Evolutionary conservation across 2,113 vertebrate species (phyloP).

Genomic region (Paramisgurnus dabryanus): DNA sequence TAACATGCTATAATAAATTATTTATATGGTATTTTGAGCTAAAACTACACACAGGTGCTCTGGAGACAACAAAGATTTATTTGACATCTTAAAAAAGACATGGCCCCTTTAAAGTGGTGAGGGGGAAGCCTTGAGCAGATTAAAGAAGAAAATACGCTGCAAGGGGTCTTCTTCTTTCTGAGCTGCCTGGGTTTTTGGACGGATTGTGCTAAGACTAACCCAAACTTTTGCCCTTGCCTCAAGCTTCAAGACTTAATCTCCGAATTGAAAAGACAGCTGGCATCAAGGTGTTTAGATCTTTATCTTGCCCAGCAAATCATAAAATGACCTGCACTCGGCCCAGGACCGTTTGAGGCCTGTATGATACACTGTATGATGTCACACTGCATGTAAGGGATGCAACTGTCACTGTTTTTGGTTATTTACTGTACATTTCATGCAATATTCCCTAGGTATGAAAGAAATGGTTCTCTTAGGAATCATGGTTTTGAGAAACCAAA

Average conservation of each 20-base stretch:
- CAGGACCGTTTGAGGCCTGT: background rate
- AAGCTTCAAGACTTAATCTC: conserved; percentile 15
- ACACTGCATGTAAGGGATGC: background rate
- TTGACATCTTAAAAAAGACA: too few relatives aligned
- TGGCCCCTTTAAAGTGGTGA: background rate
- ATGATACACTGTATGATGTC: background rate
- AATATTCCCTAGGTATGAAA: too few relatives aligned
- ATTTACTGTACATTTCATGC: too few relatives aligned
- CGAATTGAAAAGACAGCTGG: conserved; percentile 7
- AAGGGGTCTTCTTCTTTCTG: background rate
- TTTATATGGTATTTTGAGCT: too few relatives aligned
- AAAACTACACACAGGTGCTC: too few relatives aligned
- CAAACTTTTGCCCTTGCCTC: conserved; percentile 12
- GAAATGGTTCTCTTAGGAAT: too few relatives aligned
- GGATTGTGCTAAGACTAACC: conserved; percentile 1
- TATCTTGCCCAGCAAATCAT: background rate
- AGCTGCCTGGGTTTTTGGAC: conserved; percentile 16
- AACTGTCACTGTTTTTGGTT: too few relatives aligned
- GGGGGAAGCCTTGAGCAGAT: conserved; percentile 28
- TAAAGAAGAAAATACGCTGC: background rate
- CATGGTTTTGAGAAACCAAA: too few relatives aligned
- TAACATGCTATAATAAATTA: too few relatives aligned
- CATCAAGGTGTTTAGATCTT: background rate
- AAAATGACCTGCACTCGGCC: background rate
- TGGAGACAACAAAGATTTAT: too few relatives aligned